phyloP scores from a whole-genome alignment of 2,797 vertebrate genomes.

The Sebastes flavidus region DNA sequence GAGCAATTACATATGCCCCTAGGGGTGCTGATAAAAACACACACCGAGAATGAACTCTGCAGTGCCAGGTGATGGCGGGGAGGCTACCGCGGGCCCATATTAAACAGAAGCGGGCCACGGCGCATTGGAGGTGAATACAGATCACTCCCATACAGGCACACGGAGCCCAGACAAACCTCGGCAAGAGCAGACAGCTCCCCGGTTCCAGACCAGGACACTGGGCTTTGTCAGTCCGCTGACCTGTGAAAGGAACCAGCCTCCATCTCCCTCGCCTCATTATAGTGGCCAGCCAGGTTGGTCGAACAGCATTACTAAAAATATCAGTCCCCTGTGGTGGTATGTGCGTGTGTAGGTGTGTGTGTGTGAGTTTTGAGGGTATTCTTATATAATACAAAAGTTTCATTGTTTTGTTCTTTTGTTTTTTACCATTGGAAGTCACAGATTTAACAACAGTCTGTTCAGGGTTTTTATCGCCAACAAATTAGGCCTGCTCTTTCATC shows the following conservation, averaged over 20 bases:
- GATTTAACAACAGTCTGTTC: neutral
- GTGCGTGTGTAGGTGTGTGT: neutral
- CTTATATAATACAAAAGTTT: neutral
- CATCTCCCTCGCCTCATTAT: conserved; percentile 63
- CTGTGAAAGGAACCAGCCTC: conserved; percentile 68
- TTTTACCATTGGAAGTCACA: neutral
- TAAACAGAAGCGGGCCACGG: conserved; percentile 56
- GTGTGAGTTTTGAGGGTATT: neutral
- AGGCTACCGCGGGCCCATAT: conserved; percentile 57
- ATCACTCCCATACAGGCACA: conserved; percentile 31
- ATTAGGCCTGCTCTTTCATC: neutral
- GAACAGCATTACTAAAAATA: conserved; percentile 55
- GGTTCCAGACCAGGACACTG: conserved; percentile 29
- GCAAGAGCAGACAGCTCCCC: conserved; percentile 29
- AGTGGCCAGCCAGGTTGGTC: conserved; percentile 41
- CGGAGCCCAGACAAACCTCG: conserved; percentile 11
- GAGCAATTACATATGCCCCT: conserved; percentile 73
- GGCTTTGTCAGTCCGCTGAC: conserved; percentile 62
- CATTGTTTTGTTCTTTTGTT: neutral
- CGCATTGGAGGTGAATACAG: conserved; percentile 55
- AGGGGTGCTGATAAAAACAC: conserved; percentile 68
- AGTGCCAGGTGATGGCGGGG: conserved; percentile 58
- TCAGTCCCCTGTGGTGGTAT: conserved; percentile 3
- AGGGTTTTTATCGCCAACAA: too few species aligned
- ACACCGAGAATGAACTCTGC: conserved; percentile 61